Percentiles rank a stretch among this genome's conserved stretches.
These are phyloP conservation scores for Halocaridina rubra DNA, from an alignment of 2,888 invertebrate genomes.

Conservation along the genomic window DNA sequence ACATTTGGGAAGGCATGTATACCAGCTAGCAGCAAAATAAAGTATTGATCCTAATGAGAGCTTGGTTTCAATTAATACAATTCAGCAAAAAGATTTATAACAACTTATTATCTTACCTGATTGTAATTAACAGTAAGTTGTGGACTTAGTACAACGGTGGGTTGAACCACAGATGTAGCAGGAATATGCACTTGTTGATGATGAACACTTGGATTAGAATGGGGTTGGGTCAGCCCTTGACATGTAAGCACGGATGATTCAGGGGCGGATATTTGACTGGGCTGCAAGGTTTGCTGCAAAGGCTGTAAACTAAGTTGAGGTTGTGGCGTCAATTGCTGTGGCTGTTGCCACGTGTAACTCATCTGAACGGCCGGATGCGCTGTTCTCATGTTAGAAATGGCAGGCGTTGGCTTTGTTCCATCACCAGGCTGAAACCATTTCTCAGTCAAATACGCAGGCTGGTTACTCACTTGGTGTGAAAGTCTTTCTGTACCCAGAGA, in stretches of 20 bases:
- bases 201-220: neutral
- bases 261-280: neutral
- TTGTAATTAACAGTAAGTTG: constrained; percentile 63
- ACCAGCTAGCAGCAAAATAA: too few species aligned
- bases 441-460: neutral
- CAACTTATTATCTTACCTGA: constrained; percentile 61
- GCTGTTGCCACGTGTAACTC: constrained; percentile 17
- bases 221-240: neutral
- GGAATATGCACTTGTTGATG: neutral
- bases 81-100: too few species aligned
- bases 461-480: neutral
- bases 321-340: constrained; percentile 6
- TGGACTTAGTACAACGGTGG: constrained; percentile 60
- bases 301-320: neutral
- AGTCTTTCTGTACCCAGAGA: neutral
- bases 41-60: too few species aligned
- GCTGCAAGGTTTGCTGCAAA: constrained; percentile 19
- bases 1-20: too few species aligned
- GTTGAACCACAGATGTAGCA: constrained; percentile 37
- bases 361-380: neutral
- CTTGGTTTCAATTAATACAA: too few species aligned
- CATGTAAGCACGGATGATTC: neutral
- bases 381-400: constrained; percentile 20
- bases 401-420: constrained; percentile 9
- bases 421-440: neutral